phyloP scores from a whole-genome alignment of 2,888 invertebrate genomes.

The Ochropacha duplaris region DNA sequence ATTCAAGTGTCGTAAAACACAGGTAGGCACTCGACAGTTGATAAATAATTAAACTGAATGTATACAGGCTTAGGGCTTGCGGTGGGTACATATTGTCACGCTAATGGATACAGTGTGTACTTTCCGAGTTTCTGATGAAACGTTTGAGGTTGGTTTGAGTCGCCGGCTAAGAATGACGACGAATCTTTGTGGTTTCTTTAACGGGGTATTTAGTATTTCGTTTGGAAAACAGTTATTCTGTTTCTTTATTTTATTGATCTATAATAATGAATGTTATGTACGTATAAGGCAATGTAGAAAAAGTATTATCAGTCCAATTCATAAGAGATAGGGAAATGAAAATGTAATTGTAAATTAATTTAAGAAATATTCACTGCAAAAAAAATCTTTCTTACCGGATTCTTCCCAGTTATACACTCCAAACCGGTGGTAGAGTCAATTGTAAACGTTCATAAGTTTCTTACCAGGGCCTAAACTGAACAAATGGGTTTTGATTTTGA shows the following conservation, averaged over 20 bases:
- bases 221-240: background rate
- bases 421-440: too few relatives aligned
- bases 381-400: too few relatives aligned
- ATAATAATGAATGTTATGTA: too few relatives aligned
- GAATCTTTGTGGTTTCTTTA: background rate
- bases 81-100: slow-evolving; percentile 11
- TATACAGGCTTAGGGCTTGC: slow-evolving; percentile 12
- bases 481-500: too few relatives aligned
- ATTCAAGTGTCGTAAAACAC: slow-evolving; percentile 47
- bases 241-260: background rate
- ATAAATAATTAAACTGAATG: slow-evolving; percentile 47
- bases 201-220: background rate
- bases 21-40: slow-evolving; percentile 42
- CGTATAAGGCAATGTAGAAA: background rate
- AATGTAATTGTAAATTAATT: too few relatives aligned
- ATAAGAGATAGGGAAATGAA: too few relatives aligned
- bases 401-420: too few relatives aligned
- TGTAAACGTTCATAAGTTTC: too few relatives aligned
- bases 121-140: slow-evolving; percentile 15
- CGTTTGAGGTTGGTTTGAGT: slow-evolving; percentile 14
- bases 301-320: too few relatives aligned
- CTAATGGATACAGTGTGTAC: slow-evolving; percentile 26
- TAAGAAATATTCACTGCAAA: too few relatives aligned
- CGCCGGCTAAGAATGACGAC: background rate
- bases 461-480: too few relatives aligned